A percentile compares a stretch with the other conserved stretches of the same genome.
Evolutionary conservation across 1,140 invertebrate species (phyloP).

Genomic region (Maniola jurtina): DNA sequence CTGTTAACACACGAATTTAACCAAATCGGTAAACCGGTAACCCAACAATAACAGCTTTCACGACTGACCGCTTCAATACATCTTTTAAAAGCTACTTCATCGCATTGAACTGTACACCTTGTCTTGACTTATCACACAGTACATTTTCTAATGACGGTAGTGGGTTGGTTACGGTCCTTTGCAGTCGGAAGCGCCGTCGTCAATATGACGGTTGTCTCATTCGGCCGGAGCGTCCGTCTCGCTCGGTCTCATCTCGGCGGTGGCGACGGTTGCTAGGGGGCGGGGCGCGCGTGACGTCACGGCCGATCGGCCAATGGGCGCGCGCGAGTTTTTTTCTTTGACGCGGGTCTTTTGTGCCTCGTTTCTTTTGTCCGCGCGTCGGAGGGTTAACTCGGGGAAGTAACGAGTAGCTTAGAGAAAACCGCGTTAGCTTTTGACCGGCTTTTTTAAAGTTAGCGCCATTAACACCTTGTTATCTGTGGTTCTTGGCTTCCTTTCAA

Average conservation of each 20-base stretch:
- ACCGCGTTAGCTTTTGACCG: slow-evolving; percentile 40
- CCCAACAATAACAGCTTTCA: slow-evolving; percentile 77
- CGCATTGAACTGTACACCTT: slow-evolving; percentile 32
- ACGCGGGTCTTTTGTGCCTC: slow-evolving; percentile 39
- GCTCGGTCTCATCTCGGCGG: slow-evolving; percentile 64
- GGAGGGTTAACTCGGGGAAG: slow-evolving; percentile 47
- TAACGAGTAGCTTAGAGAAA: slow-evolving; percentile 48
- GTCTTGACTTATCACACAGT: slow-evolving; percentile 5
- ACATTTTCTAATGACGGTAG: slow-evolving; percentile 17
- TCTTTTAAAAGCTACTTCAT: slow-evolving; percentile 28
- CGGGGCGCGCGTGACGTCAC: slow-evolving; percentile 67
- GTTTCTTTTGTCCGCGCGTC: slow-evolving; percentile 55
- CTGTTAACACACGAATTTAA: slow-evolving; percentile 75
- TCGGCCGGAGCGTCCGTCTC: slow-evolving; percentile 44
- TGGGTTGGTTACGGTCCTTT: slow-evolving; percentile 27
- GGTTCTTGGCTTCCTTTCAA: slow-evolving; percentile 3
- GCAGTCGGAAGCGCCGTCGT: slow-evolving; percentile 29
- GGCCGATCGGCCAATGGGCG: slow-evolving; percentile 47
- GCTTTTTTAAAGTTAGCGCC: slow-evolving; percentile 36
- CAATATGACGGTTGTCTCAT: slow-evolving; percentile 58
- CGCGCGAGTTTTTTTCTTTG: slow-evolving; percentile 39
- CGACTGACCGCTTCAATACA: slow-evolving; percentile 62
- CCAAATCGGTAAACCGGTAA: slow-evolving; percentile 77
- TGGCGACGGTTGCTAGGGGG: slow-evolving; percentile 68
- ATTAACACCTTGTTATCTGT: slow-evolving; percentile 26